These are phyloP conservation scores for Drosophila borealis DNA, from an alignment of 2,888 invertebrate species.

Conservation along the genomic window DNA sequence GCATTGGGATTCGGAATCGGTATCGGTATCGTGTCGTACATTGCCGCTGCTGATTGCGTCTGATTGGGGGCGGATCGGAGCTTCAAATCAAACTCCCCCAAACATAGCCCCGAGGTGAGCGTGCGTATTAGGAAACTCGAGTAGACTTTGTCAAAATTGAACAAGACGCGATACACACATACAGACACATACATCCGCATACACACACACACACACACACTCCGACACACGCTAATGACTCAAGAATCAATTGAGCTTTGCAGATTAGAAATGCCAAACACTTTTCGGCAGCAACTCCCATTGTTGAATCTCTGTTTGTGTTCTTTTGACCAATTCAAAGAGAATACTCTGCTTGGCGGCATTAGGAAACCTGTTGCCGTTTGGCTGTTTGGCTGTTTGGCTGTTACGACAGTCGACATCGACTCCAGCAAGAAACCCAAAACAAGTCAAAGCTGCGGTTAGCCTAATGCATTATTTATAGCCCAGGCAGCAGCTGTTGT, in stretches of 20 bases:
- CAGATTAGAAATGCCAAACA: conserved; percentile 2
- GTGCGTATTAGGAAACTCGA: conserved; percentile 16
- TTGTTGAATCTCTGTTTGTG: conserved; percentile 24
- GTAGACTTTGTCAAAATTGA: conserved; percentile 17
- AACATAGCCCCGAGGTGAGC: conserved; percentile 18
- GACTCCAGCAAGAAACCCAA: conserved; percentile 25
- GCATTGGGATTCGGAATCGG: conserved; percentile 33
- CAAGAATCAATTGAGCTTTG: conserved; percentile 2
- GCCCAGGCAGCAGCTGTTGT: conserved; percentile 34
- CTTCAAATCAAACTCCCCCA: conserved; percentile 7
- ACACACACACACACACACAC: neutral
- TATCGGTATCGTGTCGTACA: conserved; percentile 33
- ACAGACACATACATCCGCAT: neutral
- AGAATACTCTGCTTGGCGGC: conserved; percentile 42
- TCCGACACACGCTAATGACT: neutral
- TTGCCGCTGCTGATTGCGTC: conserved; percentile 27
- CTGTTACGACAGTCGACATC: conserved; percentile 53
- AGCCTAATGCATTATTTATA: conserved; percentile 69
- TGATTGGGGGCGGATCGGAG: conserved; percentile 24
- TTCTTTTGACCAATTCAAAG: conserved; percentile 35
- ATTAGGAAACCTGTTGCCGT: conserved; percentile 57
- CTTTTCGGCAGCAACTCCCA: neutral
- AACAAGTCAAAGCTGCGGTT: conserved; percentile 57
- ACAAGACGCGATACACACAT: conserved; percentile 8
- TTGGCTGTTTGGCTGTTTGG: neutral